Conservation (phyloP, 2,888 invertebrate genomes). For the Agonopterix alstromeriana region DNA sequence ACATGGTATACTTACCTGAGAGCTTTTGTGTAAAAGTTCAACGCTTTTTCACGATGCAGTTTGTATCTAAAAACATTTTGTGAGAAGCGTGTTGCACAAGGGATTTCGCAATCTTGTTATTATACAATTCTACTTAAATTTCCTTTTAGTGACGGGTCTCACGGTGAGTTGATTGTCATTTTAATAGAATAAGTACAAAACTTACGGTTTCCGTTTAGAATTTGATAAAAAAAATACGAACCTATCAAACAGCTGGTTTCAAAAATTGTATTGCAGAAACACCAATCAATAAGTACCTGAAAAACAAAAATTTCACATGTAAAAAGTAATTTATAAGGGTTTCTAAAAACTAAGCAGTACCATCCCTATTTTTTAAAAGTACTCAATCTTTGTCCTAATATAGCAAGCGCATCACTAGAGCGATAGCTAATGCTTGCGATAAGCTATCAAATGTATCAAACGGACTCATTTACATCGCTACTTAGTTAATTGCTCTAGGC, state of each 20-base stretch:
- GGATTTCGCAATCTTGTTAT: slow-evolving; percentile 34
- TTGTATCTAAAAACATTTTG: slow-evolving; percentile 59
- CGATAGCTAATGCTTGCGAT: slow-evolving; percentile 17
- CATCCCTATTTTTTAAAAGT: neutral
- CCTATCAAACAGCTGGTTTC: slow-evolving; percentile 3
- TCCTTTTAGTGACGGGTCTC: slow-evolving; percentile 16
- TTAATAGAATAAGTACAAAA: neutral
- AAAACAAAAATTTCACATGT: slow-evolving; percentile 9
- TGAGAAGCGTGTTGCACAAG: slow-evolving; percentile 41
- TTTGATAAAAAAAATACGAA: slow-evolving; percentile 4
- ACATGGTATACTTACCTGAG: slow-evolving; percentile 68
- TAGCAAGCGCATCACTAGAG: slow-evolving; percentile 15
- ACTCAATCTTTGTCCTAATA: slow-evolving; percentile 9
- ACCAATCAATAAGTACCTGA: slow-evolving; percentile 21
- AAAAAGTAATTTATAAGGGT: slow-evolving; percentile 1
- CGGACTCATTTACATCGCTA: slow-evolving; percentile 19
- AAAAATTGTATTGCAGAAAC: neutral
- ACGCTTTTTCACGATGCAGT: slow-evolving; percentile 65
- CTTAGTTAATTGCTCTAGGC: slow-evolving; percentile 38
- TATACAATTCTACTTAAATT: slow-evolving; percentile 24
- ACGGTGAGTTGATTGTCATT: slow-evolving; percentile 19
- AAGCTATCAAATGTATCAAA: slow-evolving; percentile 19
- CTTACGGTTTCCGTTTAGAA: slow-evolving; percentile 2
- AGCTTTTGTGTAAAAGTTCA: slow-evolving; percentile 74
- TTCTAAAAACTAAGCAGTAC: neutral